Evolutionary conservation across 2,888 invertebrate genomes (phyloP).

Genomic region (Isoperla grammatica): DNA sequence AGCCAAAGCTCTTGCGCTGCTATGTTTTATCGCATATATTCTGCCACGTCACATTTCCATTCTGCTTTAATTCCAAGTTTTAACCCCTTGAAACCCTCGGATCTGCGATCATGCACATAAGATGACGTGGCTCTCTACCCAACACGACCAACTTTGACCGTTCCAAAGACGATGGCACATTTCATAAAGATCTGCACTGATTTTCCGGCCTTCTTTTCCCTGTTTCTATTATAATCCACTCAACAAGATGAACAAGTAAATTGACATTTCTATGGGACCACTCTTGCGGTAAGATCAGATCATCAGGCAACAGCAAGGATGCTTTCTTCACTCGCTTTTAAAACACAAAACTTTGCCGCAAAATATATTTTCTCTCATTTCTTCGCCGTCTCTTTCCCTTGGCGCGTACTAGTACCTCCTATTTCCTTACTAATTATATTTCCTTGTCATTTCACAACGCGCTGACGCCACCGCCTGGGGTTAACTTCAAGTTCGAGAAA

Average conservation of each 20-base stretch:
- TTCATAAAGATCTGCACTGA: constrained; percentile 13
- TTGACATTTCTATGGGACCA: constrained; percentile 29
- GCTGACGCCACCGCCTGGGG: constrained; percentile 4
- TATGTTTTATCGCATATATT: not conserved
- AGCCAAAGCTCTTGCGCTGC: too few species aligned
- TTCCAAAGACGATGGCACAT: constrained; percentile 15
- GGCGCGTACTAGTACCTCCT: not conserved
- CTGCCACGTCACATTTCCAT: constrained; percentile 7
- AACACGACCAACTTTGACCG: constrained; percentile 14
- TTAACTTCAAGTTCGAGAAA: not conserved
- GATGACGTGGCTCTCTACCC: not conserved
- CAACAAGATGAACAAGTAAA: constrained; percentile 25
- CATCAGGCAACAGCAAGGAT: constrained; percentile 8
- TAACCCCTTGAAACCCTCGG: constrained; percentile 20
- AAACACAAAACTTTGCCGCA: constrained; percentile 18
- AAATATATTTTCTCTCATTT: constrained; percentile 14
- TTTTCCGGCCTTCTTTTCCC: constrained; percentile 16
- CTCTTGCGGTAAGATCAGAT: constrained; percentile 24
- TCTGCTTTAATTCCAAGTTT: constrained; percentile 25
- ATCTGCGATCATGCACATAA: too few species aligned
- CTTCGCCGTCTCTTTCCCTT: constrained; percentile 15
- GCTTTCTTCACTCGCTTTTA: constrained; percentile 18
- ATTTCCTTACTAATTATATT: constrained; percentile 23
- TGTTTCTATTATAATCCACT: constrained; percentile 21
- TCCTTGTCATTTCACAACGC: constrained; percentile 20